Base-by-base conservation (phyloP, 1,140 invertebrate species). In the Drosophila cardini region DNA sequence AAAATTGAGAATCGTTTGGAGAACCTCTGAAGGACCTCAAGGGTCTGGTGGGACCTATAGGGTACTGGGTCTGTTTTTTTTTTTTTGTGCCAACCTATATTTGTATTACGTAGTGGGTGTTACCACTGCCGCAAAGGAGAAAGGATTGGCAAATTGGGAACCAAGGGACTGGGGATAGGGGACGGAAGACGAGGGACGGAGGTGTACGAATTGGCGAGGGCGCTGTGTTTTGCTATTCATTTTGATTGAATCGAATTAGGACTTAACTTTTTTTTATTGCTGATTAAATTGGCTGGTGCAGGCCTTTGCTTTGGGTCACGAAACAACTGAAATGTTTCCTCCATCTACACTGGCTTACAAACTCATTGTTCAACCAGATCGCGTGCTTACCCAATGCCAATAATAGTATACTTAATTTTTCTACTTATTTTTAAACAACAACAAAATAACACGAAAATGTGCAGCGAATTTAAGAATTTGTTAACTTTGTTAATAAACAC, bases 241-340 rank as follows among this genome's bases (percentile, higher is more conserved):
- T 86, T 86, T 86, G 82, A 87, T 89, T 87, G 84, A 87, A 87
- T 87, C 83, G 83, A 87, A 87, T 87, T 87, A 87, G 83, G 84
- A 87, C 83, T 89, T 89, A 87, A 87, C 83, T 81, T 87, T 87
- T 50, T 78, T 87, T 87, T 89, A 87, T 87, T 89, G 80, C 83
- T 87, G 80, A 87, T 87, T 87, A 87, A 89, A 83, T 89, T 87
- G 83, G 80, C 61, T 77, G 79, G 83, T 87, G 80, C 79, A 83
- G 70, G 60, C 68, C 71, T 72, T 72, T 74, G 76, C 68, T 57
- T 72, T 87, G 56, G 72, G 67, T 70, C 86, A 83, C 77, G 64
- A 83, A 87, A 50, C 50, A 69, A 46, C 46, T 64, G 55, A 65
- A 77, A 72, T 60, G 13, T 36, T 53, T 9, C 64, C 38, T 34